Percentiles rank a stretch among this genome's conserved stretches.
Conservation (phyloP, 2,797 vertebrate genomes). For the Strix occidentalis region DNA sequence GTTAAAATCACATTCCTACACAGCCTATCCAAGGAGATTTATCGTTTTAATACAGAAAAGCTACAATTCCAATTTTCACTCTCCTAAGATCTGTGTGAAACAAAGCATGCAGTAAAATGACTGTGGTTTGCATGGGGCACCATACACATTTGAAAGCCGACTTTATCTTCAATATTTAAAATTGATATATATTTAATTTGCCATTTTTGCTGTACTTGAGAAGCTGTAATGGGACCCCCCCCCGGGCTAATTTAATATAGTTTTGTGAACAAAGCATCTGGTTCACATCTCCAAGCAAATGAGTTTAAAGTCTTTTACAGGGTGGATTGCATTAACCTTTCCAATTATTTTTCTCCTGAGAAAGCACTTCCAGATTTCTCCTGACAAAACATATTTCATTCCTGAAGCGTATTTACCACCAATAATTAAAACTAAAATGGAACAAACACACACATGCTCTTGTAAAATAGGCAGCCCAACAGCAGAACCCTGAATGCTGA, state of each 20-base stretch:
- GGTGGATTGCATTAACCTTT: constrained; percentile 55
- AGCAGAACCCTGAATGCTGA: not conserved
- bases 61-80: not conserved
- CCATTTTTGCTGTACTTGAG: not conserved
- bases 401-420: not conserved
- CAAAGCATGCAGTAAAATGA: not conserved
- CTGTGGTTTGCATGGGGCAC: not conserved
- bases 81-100: not conserved
- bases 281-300: constrained; percentile 38
- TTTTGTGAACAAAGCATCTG: constrained; percentile 42
- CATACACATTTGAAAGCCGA: not conserved
- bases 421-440: constrained; percentile 1
- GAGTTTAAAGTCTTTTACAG: not conserved
- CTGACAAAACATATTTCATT: constrained; percentile 44
- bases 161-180: not conserved
- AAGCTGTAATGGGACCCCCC: not conserved
- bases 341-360: constrained; percentile 61
- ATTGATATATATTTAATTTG: constrained; percentile 12
- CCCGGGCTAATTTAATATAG: constrained; percentile 2
- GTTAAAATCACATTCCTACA: not conserved
- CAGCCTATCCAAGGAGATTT: not conserved
- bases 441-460: not conserved
- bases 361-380: constrained; percentile 49
- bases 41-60: not conserved
- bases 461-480: not conserved